Evolutionary conservation across 1,140 invertebrate genomes (phyloP).

Genomic region (Panagrolaimus sp.): DNA sequence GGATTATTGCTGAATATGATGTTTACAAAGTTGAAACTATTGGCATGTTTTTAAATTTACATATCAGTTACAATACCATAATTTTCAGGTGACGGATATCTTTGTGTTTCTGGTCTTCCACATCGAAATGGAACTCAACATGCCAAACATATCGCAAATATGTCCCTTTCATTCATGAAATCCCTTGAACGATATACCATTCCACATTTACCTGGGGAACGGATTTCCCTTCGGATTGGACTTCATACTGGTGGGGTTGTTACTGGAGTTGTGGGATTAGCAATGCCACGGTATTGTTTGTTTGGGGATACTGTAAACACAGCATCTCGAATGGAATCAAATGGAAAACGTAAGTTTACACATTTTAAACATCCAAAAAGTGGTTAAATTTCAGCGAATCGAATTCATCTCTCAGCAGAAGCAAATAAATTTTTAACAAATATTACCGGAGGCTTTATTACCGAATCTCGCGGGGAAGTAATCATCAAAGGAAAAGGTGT

Average conservation of each 20-base stretch:
- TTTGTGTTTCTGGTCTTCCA: conserved; percentile 70
- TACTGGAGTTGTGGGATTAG: conserved; percentile 58
- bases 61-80: neutral
- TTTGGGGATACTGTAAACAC: conserved; percentile 92
- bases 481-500: conserved; percentile 65
- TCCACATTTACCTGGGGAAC: conserved; percentile 74
- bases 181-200: conserved; percentile 77
- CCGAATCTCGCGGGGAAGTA: conserved; percentile 53
- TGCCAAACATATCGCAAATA: conserved; percentile 65
- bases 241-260: conserved; percentile 61
- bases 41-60: conserved; percentile 25
- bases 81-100: conserved; percentile 67
- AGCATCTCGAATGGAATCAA: conserved; percentile 77
- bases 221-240: conserved; percentile 72
- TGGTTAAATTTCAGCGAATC: conserved; percentile 45
- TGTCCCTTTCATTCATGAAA: conserved; percentile 48
- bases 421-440: conserved; percentile 46
- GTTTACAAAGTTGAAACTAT: conserved; percentile 72
- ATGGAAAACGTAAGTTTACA: conserved; percentile 46
- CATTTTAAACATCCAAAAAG: neutral
- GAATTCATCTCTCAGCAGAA: conserved; percentile 52
- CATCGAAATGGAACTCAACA: conserved; percentile 66
- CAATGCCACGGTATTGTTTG: conserved; percentile 62
- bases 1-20: conserved; percentile 70
- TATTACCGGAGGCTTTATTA: conserved; percentile 48